phyloP scores from a whole-genome alignment of 2,797 vertebrate genomes.

The Protosalanx chinensis region DNA sequence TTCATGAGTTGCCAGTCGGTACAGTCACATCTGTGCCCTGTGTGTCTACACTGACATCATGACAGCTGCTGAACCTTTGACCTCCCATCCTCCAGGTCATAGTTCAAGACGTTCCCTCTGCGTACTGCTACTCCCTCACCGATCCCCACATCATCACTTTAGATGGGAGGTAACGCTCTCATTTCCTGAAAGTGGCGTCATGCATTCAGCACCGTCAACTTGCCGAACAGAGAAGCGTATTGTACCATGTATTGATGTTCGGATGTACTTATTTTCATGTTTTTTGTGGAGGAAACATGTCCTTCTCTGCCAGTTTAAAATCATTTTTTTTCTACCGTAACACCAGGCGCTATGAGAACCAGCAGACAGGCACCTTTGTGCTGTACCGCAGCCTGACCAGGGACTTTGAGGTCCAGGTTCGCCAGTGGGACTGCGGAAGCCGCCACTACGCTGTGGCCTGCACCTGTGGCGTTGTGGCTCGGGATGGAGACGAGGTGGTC shows the following conservation, averaged over 20 bases:
- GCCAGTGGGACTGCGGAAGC: constrained; percentile 77
- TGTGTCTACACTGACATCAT: constrained; percentile 29
- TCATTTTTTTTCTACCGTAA: not conserved
- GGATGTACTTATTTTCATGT: too few species aligned
- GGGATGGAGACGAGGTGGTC: constrained; percentile 66
- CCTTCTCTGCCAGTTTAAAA: too few species aligned
- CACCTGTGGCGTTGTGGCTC: constrained; percentile 66
- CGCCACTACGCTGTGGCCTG: constrained; percentile 64
- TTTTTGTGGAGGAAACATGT: too few species aligned
- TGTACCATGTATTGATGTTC: too few species aligned
- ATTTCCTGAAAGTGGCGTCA: not conserved
- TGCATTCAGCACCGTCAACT: too few species aligned
- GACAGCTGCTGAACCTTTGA: constrained; percentile 27
- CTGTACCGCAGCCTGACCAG: constrained; percentile 62
- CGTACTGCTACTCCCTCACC: constrained; percentile 76
- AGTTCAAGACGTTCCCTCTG: constrained; percentile 73
- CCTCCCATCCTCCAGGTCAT: constrained; percentile 59
- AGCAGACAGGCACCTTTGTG: constrained; percentile 73
- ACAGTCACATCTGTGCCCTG: constrained; percentile 50
- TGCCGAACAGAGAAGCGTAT: too few species aligned
- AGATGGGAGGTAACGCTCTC: constrained; percentile 74
- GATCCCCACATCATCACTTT: constrained; percentile 79
- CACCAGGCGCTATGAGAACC: constrained; percentile 72
- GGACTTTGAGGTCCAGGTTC: constrained; percentile 71
- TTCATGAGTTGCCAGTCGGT: not conserved